Conservation (phyloP, 1,140 invertebrate genomes). For the Aphis craccivora region DNA sequence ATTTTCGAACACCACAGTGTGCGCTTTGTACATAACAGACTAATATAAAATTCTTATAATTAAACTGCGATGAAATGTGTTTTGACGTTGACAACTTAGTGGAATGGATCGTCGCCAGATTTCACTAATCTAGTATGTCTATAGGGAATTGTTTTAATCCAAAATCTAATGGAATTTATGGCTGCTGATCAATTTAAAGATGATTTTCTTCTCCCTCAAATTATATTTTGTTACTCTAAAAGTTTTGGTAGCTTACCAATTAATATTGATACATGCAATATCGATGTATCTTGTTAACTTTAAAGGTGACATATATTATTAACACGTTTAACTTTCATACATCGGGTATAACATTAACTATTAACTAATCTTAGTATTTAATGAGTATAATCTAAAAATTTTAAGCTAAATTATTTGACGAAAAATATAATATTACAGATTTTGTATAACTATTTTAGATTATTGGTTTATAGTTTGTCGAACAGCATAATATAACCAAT, state of each 20-base stretch:
- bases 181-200: slow-evolving; percentile 11
- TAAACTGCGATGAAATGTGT: neutral
- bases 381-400: neutral
- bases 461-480: neutral
- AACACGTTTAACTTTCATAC: neutral
- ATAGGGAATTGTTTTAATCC: slow-evolving; percentile 10
- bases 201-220: neutral
- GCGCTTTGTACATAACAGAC: neutral
- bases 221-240: neutral
- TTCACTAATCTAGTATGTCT: neutral
- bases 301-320: neutral
- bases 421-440: neutral
- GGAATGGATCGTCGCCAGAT: slow-evolving; percentile 25
- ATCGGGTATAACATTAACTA: neutral
- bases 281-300: neutral
- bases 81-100: slow-evolving; percentile 23
- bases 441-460: neutral
- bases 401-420: neutral
- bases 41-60: neutral
- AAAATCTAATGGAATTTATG: slow-evolving; percentile 28
- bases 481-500: neutral
- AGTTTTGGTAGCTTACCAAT: neutral
- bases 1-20: neutral
- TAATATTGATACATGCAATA: neutral
- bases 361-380: neutral